Percentiles rank a stretch among this genome's conserved stretches.
phyloP scores from a whole-genome alignment of 2,113 vertebrate species.

The Anthoscopus minutus region DNA sequence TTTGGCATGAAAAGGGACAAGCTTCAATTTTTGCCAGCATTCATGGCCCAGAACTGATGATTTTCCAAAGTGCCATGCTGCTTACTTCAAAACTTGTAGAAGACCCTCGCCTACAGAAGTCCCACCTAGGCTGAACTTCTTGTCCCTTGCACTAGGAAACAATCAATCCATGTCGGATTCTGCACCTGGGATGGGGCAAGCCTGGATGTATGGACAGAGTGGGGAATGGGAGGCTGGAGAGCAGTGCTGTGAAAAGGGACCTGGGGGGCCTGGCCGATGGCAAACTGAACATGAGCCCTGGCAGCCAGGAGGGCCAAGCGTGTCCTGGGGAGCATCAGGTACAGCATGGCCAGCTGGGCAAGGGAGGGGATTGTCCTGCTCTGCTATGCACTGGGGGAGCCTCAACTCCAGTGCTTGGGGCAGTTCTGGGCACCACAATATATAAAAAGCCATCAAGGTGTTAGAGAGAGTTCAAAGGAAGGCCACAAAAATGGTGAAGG shows the following conservation, averaged over 20 bases:
- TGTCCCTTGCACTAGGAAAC: neutral
- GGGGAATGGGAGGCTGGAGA: neutral
- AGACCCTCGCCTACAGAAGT: neutral
- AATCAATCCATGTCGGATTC: neutral
- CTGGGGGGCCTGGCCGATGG: rapidly evolving
- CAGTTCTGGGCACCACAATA: neutral
- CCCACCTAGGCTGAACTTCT: neutral
- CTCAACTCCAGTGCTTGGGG: rapidly evolving
- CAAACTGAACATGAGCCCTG: neutral
- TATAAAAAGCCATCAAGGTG: neutral
- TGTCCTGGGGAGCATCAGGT: neutral
- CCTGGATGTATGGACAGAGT: neutral
- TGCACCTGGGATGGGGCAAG: neutral
- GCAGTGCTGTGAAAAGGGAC: neutral
- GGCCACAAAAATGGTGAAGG: neutral
- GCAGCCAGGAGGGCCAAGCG: rapidly evolving
- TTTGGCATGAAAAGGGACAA: neutral
- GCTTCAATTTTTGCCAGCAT: neutral
- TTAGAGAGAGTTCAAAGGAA: neutral
- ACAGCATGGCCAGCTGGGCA: rapidly evolving
- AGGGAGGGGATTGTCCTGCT: neutral
- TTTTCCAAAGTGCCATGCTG: neutral
- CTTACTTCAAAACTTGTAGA: neutral
- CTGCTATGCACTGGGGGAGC: neutral
- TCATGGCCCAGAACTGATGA: neutral